Percentiles rank a stretch among this genome's conserved stretches.
Conservation (phyloP, 2,113 vertebrate genomes). For the Erythrolamprus reginae region DNA sequence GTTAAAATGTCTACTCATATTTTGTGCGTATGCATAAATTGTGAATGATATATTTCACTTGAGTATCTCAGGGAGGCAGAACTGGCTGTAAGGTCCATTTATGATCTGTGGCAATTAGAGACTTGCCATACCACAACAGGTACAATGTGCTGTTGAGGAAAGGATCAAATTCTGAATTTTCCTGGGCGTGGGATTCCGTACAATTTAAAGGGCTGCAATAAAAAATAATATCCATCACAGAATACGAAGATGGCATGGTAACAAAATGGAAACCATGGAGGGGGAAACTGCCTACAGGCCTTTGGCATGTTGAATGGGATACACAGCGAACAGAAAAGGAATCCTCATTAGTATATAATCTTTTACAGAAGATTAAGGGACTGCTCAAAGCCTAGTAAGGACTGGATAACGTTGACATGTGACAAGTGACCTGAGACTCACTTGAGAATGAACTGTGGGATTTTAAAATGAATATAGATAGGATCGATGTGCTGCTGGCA, state of each 20-base stretch:
- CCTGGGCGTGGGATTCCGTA: rapidly evolving
- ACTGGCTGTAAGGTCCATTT: neutral
- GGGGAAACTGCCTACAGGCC: rapidly evolving
- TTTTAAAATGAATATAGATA: neutral
- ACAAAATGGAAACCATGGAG: rapidly evolving
- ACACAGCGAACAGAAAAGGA: rapidly evolving
- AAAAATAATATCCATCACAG: rapidly evolving
- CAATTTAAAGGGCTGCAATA: rapidly evolving
- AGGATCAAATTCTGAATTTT: rapidly evolving
- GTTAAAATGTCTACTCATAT: neutral
- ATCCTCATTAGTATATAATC: neutral
- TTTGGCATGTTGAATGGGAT: neutral
- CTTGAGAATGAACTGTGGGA: neutral
- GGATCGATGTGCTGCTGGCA: rapidly evolving
- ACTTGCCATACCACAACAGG: rapidly evolving
- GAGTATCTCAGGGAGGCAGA: neutral
- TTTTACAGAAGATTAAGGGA: neutral
- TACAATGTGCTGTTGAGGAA: rapidly evolving
- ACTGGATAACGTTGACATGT: neutral
- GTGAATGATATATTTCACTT: neutral
- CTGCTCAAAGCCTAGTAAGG: neutral
- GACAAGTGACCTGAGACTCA: neutral
- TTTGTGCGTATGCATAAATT: neutral
- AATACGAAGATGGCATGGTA: rapidly evolving
- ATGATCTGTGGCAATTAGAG: rapidly evolving